Percentiles rank a stretch among this genome's conserved stretches.
Conservation (phyloP, 2,113 vertebrate genomes). For the Anhinga rufa region DNA sequence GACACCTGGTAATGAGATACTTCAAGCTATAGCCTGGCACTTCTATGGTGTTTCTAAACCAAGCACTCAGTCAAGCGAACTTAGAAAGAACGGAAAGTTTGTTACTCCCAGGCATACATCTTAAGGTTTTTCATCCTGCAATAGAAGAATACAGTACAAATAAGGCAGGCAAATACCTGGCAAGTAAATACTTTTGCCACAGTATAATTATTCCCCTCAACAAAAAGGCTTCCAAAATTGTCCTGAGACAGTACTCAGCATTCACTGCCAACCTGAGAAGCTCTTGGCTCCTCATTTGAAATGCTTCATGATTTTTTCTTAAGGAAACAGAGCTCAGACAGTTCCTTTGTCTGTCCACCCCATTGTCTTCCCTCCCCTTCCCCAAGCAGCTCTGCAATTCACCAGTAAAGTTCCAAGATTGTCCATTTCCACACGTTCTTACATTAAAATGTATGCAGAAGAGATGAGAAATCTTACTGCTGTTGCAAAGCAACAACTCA, state of each 20-base stretch:
- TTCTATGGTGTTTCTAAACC: conserved; percentile 31
- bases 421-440: background rate
- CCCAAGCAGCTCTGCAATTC: background rate
- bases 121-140: background rate
- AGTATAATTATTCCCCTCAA: background rate
- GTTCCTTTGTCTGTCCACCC: background rate
- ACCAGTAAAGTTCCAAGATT: background rate
- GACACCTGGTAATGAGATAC: conserved; percentile 40
- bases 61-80: background rate
- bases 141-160: background rate
- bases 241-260: background rate
- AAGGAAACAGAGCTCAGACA: background rate
- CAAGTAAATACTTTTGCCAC: background rate
- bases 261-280: background rate
- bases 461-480: background rate
- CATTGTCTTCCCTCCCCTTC: background rate
- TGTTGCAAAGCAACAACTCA: background rate
- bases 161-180: background rate
- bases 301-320: background rate
- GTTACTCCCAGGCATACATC: background rate
- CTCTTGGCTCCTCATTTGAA: background rate
- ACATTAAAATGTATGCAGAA: background rate
- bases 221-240: background rate
- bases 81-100: conserved; percentile 4
- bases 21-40: conserved; percentile 24